A percentile compares a stretch with the other conserved stretches of the same genome.
Conservation (phyloP, 2,797 vertebrate genomes). For the Holocentrus rufus region DNA sequence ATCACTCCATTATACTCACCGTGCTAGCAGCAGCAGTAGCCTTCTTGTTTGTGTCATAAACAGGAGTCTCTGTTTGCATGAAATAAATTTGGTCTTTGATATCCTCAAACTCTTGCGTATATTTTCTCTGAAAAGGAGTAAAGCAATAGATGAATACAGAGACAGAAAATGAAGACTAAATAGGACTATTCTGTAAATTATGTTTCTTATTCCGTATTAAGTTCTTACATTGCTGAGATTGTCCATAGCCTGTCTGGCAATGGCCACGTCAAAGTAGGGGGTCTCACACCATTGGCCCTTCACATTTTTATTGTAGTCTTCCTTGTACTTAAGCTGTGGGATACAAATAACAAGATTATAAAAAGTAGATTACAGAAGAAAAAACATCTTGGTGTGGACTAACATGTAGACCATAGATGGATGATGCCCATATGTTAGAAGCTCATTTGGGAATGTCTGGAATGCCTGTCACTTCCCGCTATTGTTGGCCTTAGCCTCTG, state of each 20-base stretch:
- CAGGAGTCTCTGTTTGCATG: slow-evolving; percentile 97
- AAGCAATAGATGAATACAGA: slow-evolving; percentile 8
- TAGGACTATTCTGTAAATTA: neutral
- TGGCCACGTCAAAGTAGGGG: slow-evolving; percentile 93
- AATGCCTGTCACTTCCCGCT: slow-evolving; percentile 32
- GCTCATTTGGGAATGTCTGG: slow-evolving; percentile 14
- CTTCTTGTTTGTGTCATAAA: slow-evolving; percentile 90
- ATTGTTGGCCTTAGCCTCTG: slow-evolving; percentile 57
- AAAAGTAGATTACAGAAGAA: neutral
- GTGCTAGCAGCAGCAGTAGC: slow-evolving; percentile 86
- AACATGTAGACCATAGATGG: neutral
- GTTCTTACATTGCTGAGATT: slow-evolving; percentile 90
- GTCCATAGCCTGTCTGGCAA: slow-evolving; percentile 90
- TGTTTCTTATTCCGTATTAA: neutral
- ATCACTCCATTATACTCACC: slow-evolving; percentile 76
- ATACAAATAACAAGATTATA: slow-evolving; percentile 2
- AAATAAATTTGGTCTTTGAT: slow-evolving; percentile 97
- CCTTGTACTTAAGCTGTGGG: slow-evolving; percentile 90
- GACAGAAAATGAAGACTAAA: neutral
- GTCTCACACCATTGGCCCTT: slow-evolving; percentile 98
- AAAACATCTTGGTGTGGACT: neutral
- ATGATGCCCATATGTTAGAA: neutral
- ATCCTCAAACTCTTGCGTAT: slow-evolving; percentile 89
- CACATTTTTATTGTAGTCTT: slow-evolving; percentile 94
- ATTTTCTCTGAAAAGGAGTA: slow-evolving; percentile 86